A percentile compares a stretch with the other conserved stretches of the same genome.
phyloP scores from a whole-genome alignment of 2,888 invertebrate genomes.

The Andrena hattorfiana region DNA sequence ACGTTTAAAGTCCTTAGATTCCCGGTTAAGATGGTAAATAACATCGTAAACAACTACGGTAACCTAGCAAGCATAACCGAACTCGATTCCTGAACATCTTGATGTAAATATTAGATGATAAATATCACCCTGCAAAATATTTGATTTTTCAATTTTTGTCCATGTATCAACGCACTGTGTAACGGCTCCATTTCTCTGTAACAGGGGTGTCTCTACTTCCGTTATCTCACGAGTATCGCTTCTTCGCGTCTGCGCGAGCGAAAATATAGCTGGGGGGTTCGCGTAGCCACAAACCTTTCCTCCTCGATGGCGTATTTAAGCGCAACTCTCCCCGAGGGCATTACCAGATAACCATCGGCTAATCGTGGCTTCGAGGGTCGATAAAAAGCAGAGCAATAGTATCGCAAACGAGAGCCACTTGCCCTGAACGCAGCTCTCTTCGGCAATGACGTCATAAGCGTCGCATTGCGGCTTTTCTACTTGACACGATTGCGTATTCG shows the following conservation, averaged over 20 bases:
- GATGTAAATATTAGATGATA: too few relatives aligned
- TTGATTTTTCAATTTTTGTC: too few relatives aligned
- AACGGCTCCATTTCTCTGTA: too few relatives aligned
- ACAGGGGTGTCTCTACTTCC: neutral
- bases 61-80: too few relatives aligned
- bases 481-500: slow-evolving; percentile 64
- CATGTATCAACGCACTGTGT: too few relatives aligned
- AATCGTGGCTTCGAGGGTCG: slow-evolving; percentile 31
- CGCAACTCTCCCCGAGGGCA: slow-evolving; percentile 23
- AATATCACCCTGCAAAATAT: too few relatives aligned
- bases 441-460: slow-evolving; percentile 56
- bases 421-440: slow-evolving; percentile 53
- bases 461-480: slow-evolving; percentile 65
- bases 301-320: neutral
- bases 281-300: neutral
- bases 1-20: too few relatives aligned
- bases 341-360: slow-evolving; percentile 46
- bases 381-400: slow-evolving; percentile 30
- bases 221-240: neutral
- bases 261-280: neutral
- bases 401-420: slow-evolving; percentile 21
- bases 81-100: too few relatives aligned
- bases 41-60: too few relatives aligned
- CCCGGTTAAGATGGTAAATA: too few relatives aligned
- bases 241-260: neutral